Evolutionary conservation across 2,888 invertebrate genomes (phyloP), one percentile per base, ranked within the genome.

Genomic region (Chrysolina oricalcia): DNA sequence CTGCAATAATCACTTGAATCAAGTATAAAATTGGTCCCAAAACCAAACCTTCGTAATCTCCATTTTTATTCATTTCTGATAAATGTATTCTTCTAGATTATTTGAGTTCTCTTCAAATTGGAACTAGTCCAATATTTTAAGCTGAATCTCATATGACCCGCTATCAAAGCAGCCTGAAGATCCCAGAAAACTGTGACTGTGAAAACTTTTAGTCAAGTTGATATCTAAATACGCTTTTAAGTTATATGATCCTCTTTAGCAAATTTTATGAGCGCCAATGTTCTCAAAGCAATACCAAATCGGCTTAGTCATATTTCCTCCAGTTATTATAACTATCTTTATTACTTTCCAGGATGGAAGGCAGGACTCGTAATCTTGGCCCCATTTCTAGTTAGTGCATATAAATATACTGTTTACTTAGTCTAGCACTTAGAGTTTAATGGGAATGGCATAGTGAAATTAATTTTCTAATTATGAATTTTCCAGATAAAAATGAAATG

Each of bases 321-420:
- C 56, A 66, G 73, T 78, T 78, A 74, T 73, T 70, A 70, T 48
- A 72, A 76, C 70, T 76, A 74, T 78, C 76, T 78, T 74, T 74
- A 78, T 73, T 74, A 72, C 79, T 76, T 79, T 73, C 72, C 77
- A 41, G 62, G 64, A 77, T 75, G 78, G 79, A 80, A 81, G 80
- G 78, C 80, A 80, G 75, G 75, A 72, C 74, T 74, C 76, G 72
- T 77, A 79, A 77, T 77, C 72, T 77, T 64, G 53, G 67, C 68
- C 21, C 48, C 68, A 74, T 50, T 69, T 62, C 40, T 46, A 75
- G 67, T 77, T 69, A 50, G 63, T 35, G 35, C 43, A 65, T 63
- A 67, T 67, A 74, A 63, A 67, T 63, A 15, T 35, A 0, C 35
- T 13, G 17, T 21, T 48, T 35, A 17, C n/a, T 43, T 13, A 67